Base-by-base conservation (phyloP, 1,140 invertebrate species). In the Tetragnatha versicolor region DNA sequence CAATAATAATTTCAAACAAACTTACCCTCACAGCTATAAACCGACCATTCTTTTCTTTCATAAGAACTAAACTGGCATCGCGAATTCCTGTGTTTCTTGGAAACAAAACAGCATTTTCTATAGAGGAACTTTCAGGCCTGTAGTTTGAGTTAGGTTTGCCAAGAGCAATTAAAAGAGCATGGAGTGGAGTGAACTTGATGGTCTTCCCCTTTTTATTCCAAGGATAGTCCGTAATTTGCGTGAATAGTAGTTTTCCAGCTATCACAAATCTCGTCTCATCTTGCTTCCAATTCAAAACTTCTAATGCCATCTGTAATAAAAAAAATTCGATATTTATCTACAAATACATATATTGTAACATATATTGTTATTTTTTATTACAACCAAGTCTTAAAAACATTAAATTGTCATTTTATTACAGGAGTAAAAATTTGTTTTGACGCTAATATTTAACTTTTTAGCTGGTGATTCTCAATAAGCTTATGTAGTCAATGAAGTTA, bases 11-110 rank as follows among this genome's bases (percentile, higher is more conserved):
- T 14, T 31, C 1, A 25, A 20, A 49, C 6, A 29, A 55, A 63
- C 86, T 88, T 85, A 92, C 91, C 84, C 94, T 90, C 75, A 95
- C 88, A 60, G 95, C 88, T 60, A 93, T 91, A 85, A 94, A 95
- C 83, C 94, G 89, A 42, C 93, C 93, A 79, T 93, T 91, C 85
- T 97, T 97, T 85, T 96, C 95, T 85, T 95, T 92, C 25, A 96
- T 91, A 68, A 97, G 86, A 51, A 97, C 88, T 31, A 98, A 87
- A 2, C 93, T 93, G 2, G 94, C 94, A 85, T 96, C 94, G 83
- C 93, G 91, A 39, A 95, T 91, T 79, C 92, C 92, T 79, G 91
- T 91, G 42, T 79, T 79, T 81, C 87, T 88, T 33, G 91, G 89
- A 80, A 92, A 92, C 60, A 79, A 35, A 39, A 79, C 47, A 27